phyloP scores from a whole-genome alignment of 2,888 invertebrate genomes.

The Calliscelio sp. region DNA sequence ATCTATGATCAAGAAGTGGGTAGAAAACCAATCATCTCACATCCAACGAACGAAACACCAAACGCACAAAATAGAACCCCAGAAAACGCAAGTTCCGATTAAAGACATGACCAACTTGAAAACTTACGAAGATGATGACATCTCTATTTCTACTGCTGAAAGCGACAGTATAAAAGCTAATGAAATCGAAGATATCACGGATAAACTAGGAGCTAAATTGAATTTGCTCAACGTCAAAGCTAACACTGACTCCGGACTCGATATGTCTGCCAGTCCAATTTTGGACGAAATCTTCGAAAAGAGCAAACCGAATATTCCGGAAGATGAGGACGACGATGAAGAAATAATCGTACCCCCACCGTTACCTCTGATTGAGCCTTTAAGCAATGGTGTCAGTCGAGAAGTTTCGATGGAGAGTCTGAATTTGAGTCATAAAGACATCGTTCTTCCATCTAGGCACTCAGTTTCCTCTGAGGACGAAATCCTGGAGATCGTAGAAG shows the following conservation, averaged over 20 bases:
- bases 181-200: conserved; percentile 84
- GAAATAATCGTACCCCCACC: conserved; percentile 94
- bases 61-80: conserved; percentile 86
- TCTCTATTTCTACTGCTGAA: conserved; percentile 82
- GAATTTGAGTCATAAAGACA: conserved; percentile 91
- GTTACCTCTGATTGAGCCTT: conserved; percentile 91
- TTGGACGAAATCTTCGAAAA: conserved; percentile 82
- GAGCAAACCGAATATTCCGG: conserved; percentile 82
- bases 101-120: conserved; percentile 89
- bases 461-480: conserved; percentile 90
- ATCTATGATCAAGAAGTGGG: conserved; percentile 97
- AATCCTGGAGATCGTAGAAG: conserved; percentile 92
- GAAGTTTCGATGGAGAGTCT: conserved; percentile 94
- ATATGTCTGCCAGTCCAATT: conserved; percentile 83
- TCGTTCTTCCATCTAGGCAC: conserved; percentile 88
- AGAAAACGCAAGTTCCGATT: conserved; percentile 86
- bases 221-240: conserved; percentile 83
- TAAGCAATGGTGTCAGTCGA: conserved; percentile 89
- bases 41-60: conserved; percentile 90
- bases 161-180: conserved; percentile 83
- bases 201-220: conserved; percentile 83
- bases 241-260: conserved; percentile 84
- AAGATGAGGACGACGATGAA: conserved; percentile 91
- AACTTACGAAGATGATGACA: conserved; percentile 87
- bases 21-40: conserved; percentile 95